These are phyloP conservation scores for Deladenus siricidicola DNA, from an alignment of 2,888 invertebrate species.

Conservation along the genomic window DNA sequence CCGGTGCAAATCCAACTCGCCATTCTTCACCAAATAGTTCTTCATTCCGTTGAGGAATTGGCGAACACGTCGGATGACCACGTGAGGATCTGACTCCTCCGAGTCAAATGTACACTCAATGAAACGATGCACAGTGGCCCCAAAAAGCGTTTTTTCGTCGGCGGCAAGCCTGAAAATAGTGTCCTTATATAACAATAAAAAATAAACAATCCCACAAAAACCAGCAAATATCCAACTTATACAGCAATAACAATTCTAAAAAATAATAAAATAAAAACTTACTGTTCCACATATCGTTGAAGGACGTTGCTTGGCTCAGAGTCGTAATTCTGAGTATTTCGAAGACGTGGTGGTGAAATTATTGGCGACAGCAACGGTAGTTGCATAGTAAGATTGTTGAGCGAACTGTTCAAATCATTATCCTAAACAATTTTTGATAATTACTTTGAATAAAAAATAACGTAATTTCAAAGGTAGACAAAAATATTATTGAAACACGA, in stretches of 20 bases:
- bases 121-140: constrained; percentile 39
- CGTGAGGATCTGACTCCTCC: constrained; percentile 43
- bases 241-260: no score
- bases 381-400: background rate
- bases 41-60: constrained; percentile 94
- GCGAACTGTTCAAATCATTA: background rate
- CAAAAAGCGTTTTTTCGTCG: constrained; percentile 38
- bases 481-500: no score
- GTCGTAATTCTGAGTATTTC: constrained; percentile 15
- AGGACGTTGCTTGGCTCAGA: constrained; percentile 32
- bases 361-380: constrained; percentile 29
- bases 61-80: constrained; percentile 46
- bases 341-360: constrained; percentile 21
- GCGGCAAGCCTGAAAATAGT: constrained; percentile 23
- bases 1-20: constrained; percentile 78
- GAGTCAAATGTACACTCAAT: constrained; percentile 47
- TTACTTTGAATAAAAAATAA: background rate
- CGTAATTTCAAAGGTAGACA: background rate
- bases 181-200: no score
- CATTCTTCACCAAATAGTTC: constrained; percentile 90
- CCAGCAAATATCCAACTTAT: no score
- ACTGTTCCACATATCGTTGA: constrained; percentile 43
- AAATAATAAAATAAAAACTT: no score
- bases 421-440: no score
- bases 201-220: no score